These are phyloP conservation scores for Oenanthe oenanthe DNA, from an alignment of 2,113 vertebrate species.

Conservation along the genomic window DNA sequence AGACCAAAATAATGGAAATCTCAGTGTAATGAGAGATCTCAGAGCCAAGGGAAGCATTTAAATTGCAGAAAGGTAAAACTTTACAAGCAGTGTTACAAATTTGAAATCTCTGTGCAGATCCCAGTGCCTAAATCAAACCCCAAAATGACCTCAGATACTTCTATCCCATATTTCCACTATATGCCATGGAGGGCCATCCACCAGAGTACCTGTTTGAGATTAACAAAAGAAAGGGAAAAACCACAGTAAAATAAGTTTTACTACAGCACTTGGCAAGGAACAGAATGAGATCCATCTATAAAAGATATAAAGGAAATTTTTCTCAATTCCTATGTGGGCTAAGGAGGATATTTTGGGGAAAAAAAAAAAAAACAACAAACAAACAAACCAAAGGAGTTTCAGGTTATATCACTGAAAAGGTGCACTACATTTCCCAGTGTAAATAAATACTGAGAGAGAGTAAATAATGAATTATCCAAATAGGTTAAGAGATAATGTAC, in stretches of 20 bases:
- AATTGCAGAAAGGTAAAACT: neutral
- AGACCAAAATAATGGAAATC: neutral
- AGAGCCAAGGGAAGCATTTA: neutral
- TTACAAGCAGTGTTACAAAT: neutral
- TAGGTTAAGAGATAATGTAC: neutral
- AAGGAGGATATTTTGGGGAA: neutral
- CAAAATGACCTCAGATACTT: neutral
- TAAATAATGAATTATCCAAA: neutral
- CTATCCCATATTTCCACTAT: neutral
- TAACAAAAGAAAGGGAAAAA: neutral
- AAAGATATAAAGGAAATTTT: neutral
- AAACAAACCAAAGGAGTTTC: neutral
- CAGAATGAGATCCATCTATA: neutral
- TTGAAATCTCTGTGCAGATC: neutral
- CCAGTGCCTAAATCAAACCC: neutral
- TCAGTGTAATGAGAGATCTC: neutral
- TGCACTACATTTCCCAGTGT: neutral
- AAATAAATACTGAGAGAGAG: neutral
- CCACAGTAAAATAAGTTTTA: neutral
- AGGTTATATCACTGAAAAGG: neutral
- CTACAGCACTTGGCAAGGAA: neutral
- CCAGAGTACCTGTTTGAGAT: neutral
- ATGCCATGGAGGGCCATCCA: neutral
- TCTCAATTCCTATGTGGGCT: neutral
- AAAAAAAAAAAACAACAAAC: neutral